phyloP scores from a whole-genome alignment of 2,797 vertebrate species.

The Acipenser ruthenus region DNA sequence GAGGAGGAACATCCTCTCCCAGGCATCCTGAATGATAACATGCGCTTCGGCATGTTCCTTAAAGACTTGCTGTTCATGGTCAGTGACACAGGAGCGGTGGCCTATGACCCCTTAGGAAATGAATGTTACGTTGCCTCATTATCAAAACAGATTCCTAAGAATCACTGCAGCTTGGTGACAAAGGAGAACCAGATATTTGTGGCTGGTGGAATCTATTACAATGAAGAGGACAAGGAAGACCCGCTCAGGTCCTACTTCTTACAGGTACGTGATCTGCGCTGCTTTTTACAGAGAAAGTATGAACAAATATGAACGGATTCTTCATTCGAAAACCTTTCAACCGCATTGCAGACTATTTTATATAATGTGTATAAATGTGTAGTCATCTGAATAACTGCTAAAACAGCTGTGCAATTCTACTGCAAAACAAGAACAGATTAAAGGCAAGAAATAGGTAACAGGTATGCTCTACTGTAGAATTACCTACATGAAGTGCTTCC shows the following conservation, averaged over 20 bases:
- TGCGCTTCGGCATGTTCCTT: slow-evolving; percentile 92
- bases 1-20: slow-evolving; percentile 62
- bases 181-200: slow-evolving; percentile 95
- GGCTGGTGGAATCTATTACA: slow-evolving; percentile 84
- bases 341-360: too few species aligned
- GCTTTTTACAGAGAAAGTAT: not conserved
- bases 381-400: too few species aligned
- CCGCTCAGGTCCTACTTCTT: slow-evolving; percentile 90
- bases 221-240: slow-evolving; percentile 84
- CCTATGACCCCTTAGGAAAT: slow-evolving; percentile 82
- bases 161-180: slow-evolving; percentile 86
- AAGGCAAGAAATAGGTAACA: too few species aligned
- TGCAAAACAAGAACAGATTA: too few species aligned
- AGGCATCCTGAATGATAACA: slow-evolving; percentile 84
- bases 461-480: too few species aligned
- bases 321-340: too few species aligned
- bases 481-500: too few species aligned
- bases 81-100: slow-evolving; percentile 76
- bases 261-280: slow-evolving; percentile 63
- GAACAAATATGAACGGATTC: too few species aligned
- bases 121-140: slow-evolving; percentile 86
- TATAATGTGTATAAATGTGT: too few species aligned
- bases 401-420: too few species aligned
- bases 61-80: slow-evolving; percentile 90
- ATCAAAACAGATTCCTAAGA: slow-evolving; percentile 90